Conservation (phyloP, 2,113 vertebrate species). For the Osmerus mordax region DNA sequence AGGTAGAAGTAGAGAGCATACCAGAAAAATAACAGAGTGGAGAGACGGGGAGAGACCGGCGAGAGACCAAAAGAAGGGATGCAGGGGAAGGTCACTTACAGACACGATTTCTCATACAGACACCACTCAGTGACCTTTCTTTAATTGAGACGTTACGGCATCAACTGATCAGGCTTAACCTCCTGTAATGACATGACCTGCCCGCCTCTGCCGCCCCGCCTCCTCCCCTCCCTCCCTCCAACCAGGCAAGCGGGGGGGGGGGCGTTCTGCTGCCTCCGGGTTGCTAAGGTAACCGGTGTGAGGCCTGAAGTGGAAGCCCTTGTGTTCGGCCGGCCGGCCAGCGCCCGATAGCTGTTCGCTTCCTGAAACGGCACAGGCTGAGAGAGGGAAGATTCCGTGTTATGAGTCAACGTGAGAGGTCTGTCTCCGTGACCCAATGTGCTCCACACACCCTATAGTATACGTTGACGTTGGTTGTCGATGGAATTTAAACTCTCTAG, state of each 20-base stretch:
- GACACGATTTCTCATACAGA: slow-evolving; percentile 18
- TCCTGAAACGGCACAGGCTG: too few species aligned
- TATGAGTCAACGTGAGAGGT: too few species aligned
- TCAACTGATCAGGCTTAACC: slow-evolving; percentile 31
- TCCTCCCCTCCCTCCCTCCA: too few species aligned
- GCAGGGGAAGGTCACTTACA: neutral
- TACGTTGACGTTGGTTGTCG: too few species aligned
- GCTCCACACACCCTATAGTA: too few species aligned
- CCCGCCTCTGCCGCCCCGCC: neutral
- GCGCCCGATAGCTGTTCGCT: too few species aligned
- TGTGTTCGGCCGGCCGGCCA: neutral
- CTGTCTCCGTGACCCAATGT: too few species aligned
- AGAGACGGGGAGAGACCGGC: neutral
- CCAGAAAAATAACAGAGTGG: neutral
- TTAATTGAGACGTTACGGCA: slow-evolving; percentile 47
- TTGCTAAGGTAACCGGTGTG: slow-evolving; percentile 1
- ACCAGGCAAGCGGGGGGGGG: too few species aligned
- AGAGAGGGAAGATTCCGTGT: too few species aligned
- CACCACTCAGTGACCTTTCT: slow-evolving; percentile 22
- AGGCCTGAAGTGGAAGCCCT: neutral
- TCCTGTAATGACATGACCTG: slow-evolving; percentile 27
- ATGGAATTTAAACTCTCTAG: too few species aligned
- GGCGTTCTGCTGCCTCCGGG: neutral
- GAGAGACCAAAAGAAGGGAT: neutral
- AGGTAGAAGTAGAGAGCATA: neutral